Evolutionary conservation across 2,888 invertebrate species (phyloP), one percentile per base, ranked within the genome.

Genomic region (Drepanosiphum platanoidis): DNA sequence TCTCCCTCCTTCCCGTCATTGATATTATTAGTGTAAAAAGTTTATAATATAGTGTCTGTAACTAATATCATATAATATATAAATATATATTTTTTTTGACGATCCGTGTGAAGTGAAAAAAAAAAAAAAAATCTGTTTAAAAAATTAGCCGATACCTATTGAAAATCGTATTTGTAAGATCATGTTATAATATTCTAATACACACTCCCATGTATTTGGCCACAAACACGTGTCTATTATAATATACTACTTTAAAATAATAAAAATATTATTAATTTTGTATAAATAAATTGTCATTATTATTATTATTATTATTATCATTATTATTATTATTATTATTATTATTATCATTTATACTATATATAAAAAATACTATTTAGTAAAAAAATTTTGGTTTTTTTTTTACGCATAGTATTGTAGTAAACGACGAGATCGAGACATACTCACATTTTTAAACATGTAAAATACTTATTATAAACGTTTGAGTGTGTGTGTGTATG

Each of bases 271-370:
- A 46, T 74, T 71, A 64, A 30, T 78, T 42, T 42, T 52, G 30
- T 70, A 77, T 39, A 64, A 78, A 78, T 30, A 39, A n/a, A 66
- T 79, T 79, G 32, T 66, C 66, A 79, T 74, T 74, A 72, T 74
- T 75, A 58, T 75, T 32, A 27, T 72, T 72, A 72, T 70, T 32
- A 3, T 61, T 27, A 61, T 61, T 61, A 61, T 61, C n/a, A 30
- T 42, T n/a, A 39, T 71, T 39, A 71, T 71, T 42, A 72, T 71
- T 18, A 46, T 46, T 46, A 46, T 74, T 32, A 18, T 72, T 72
- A 72, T 72, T 72, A 74, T 74, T 74, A 72, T 74, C 9, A 71
- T 71, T 42, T 36, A 36, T 71, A 71, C n/a, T 71, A 42, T 46
- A 74, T 72, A 72, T 27, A 72, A 70, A 70, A 34, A 52, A 52